Evolutionary conservation across 2,888 invertebrate species (phyloP).

Genomic region (Petrolisthes cinctipes): DNA sequence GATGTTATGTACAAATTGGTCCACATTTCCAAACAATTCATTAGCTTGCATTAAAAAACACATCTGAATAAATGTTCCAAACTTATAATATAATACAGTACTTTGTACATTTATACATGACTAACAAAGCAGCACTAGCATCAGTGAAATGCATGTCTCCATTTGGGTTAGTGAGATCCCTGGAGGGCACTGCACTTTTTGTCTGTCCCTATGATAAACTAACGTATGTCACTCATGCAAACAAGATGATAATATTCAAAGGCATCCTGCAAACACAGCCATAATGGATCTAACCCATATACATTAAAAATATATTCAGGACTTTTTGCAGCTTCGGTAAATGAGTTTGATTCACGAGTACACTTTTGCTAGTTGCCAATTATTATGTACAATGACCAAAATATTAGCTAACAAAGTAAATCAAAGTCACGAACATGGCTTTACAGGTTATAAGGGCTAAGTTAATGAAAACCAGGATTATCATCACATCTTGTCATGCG

Average conservation of each 20-base stretch:
- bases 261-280: too few species aligned
- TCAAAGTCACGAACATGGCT: too few species aligned
- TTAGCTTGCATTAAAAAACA: neutral
- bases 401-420: too few species aligned
- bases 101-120: slow-evolving; percentile 61
- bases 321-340: too few species aligned
- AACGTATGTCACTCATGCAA: slow-evolving; percentile 9
- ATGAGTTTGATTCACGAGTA: too few species aligned
- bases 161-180: slow-evolving; percentile 13
- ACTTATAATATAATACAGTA: slow-evolving; percentile 40
- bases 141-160: neutral
- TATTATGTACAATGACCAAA: too few species aligned
- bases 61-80: slow-evolving; percentile 39
- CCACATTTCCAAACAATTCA: slow-evolving; percentile 2
- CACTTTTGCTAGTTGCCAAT: too few species aligned
- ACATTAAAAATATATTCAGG: neutral
- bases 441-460: too few species aligned
- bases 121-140: slow-evolving; percentile 33
- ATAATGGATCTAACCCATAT: neutral
- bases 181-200: neutral
- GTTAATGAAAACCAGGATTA: too few species aligned
- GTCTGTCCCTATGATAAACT: neutral
- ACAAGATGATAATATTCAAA: too few species aligned
- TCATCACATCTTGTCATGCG: too few species aligned
- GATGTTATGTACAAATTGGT: neutral